Conservation (phyloP, 2,888 invertebrate species). For the Bruchidius siliquastri region DNA sequence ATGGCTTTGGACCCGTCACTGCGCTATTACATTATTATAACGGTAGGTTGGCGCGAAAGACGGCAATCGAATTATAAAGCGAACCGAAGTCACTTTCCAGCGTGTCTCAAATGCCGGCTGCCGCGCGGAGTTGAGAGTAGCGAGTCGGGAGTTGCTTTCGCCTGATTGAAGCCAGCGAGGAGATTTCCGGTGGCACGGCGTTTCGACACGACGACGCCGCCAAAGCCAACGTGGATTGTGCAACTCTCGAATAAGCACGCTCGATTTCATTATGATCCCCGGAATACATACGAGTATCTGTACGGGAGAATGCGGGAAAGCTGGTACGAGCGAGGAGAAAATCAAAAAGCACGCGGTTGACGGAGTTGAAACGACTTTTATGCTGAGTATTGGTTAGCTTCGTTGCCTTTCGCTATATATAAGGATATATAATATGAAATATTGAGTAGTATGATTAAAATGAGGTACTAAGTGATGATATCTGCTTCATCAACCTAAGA, state of each 20-base stretch:
- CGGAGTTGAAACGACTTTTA: neutral
- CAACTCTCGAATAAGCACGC: neutral
- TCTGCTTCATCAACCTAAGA: no score
- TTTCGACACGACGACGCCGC: neutral
- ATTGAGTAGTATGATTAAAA: no score
- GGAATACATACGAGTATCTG: neutral
- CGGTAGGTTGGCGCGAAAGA: constrained; percentile 3
- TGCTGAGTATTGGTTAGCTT: neutral
- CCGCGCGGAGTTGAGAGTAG: neutral
- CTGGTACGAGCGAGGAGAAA: neutral
- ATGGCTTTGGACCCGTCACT: neutral
- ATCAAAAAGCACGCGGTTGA: neutral
- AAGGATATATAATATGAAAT: no score
- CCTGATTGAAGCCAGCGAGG: constrained; percentile 1
- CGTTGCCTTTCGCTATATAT: no score
- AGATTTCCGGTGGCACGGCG: neutral
- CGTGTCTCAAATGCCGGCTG: neutral
- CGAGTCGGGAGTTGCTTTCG: constrained; percentile 2
- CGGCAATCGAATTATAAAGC: constrained; percentile 3
- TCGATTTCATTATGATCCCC: neutral
- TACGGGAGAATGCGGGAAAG: neutral
- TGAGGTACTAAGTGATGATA: no score
- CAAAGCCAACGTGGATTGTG: neutral
- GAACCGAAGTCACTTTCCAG: constrained; percentile 4
- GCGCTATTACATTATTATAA: constrained; percentile 1